phyloP scores from a whole-genome alignment of 2,797 vertebrate genomes.

The Muscicapa comitata region DNA sequence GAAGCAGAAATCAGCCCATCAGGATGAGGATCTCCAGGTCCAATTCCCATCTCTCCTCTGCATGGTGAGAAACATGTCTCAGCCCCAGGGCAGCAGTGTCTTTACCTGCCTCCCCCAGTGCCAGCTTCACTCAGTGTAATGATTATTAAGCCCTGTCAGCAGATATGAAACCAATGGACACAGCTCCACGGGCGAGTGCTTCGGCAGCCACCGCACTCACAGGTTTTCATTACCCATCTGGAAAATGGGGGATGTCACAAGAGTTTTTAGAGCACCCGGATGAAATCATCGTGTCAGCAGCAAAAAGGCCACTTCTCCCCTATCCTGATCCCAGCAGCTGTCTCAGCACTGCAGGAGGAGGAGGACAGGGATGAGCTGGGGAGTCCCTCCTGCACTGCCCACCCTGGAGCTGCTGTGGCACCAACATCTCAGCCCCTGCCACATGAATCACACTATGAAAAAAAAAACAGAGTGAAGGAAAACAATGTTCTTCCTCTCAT shows the following conservation, averaged over 20 bases:
- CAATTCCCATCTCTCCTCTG: rapidly evolving
- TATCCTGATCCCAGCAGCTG: background rate
- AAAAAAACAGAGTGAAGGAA: background rate
- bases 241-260: conserved; percentile 41
- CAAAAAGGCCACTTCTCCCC: conserved; percentile 17
- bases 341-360: background rate
- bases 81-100: background rate
- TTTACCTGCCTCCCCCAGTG: background rate
- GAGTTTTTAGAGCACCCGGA: conserved; percentile 7
- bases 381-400: background rate
- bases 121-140: background rate
- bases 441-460: rapidly evolving
- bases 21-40: background rate
- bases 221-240: conserved; percentile 2
- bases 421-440: background rate
- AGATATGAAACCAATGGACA: conserved; percentile 1
- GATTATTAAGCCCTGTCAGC: conserved; percentile 28
- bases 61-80: rapidly evolving
- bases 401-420: background rate
- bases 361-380: background rate
- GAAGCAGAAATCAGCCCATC: background rate
- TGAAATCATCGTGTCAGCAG: conserved; percentile 16
- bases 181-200: background rate
- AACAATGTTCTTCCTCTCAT: background rate
- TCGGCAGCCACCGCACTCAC: background rate